Conservation (phyloP, 2,888 invertebrate genomes). For the Zaprionus bogoriensis region DNA sequence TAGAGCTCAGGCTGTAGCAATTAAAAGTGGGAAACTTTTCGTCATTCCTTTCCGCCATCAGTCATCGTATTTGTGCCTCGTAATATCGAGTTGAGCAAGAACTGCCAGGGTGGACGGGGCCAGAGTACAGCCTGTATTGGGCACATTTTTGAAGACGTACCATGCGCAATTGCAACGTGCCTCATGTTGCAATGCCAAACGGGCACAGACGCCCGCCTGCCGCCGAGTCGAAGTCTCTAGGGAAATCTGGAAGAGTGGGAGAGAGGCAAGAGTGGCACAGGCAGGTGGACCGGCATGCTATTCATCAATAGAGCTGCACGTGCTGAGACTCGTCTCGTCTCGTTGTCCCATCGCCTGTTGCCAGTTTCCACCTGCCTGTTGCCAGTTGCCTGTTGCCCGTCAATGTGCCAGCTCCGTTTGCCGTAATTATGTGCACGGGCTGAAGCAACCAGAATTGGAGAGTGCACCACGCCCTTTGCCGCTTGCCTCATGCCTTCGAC, state of each 20-base stretch:
- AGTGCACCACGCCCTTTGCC: conserved; percentile 44
- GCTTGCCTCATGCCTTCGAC: conserved; percentile 19
- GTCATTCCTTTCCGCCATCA: too few relatives aligned
- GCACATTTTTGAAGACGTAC: not conserved
- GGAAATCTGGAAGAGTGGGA: not conserved
- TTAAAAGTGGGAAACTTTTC: too few relatives aligned
- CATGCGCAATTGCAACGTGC: not conserved
- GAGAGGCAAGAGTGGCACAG: not conserved
- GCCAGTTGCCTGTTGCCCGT: not conserved
- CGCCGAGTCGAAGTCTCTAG: not conserved
- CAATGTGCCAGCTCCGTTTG: conserved; percentile 1
- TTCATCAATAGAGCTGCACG: conserved; percentile 14
- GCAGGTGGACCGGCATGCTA: not conserved
- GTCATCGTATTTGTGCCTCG: too few relatives aligned
- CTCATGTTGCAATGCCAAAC: not conserved
- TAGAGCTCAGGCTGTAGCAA: too few relatives aligned
- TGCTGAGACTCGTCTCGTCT: conserved; percentile 13
- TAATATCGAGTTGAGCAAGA: not conserved
- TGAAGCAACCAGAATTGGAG: conserved; percentile 11
- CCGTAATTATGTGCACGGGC: conserved; percentile 38
- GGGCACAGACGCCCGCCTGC: too few relatives aligned
- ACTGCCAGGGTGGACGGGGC: not conserved
- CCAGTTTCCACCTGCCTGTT: conserved; percentile 1
- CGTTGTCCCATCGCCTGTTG: conserved; percentile 5
- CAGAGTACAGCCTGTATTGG: not conserved